A percentile compares a stretch with the other conserved stretches of the same genome.
Evolutionary conservation across 2,113 vertebrate genomes (phyloP).

Genomic region (Sylvia atricapilla): DNA sequence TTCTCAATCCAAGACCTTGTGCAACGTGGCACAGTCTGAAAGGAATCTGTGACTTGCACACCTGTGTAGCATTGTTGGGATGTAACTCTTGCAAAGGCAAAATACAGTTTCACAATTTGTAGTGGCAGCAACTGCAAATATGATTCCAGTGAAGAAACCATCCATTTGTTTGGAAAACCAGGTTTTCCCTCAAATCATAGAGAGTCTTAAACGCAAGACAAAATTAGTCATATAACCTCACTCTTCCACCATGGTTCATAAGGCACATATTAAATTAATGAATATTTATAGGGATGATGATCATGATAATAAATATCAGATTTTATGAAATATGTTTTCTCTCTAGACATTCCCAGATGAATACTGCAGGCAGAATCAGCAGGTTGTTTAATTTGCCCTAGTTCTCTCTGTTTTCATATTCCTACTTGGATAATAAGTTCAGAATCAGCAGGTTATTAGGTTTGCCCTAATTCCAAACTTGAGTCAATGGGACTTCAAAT

Average conservation of each 20-base stretch:
- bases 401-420: constrained; percentile 21
- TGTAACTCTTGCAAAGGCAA: not conserved
- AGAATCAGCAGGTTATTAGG: constrained; percentile 44
- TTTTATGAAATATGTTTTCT: not conserved
- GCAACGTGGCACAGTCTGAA: not conserved
- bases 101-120: not conserved
- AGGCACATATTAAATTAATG: not conserved
- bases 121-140: not conserved
- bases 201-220: not conserved
- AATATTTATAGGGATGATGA: not conserved
- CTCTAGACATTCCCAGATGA: not conserved
- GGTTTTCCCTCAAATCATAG: not conserved
- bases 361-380: constrained; percentile 11
- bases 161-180: not conserved
- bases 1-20: not conserved
- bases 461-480: constrained; percentile 27
- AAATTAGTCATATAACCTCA: not conserved
- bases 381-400: constrained; percentile 31
- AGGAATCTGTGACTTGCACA: not conserved
- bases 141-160: not conserved
- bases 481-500: constrained; percentile 4
- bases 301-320: not conserved
- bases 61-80: not conserved
- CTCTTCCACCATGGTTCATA: not conserved
- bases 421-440: constrained; percentile 4